Base-by-base conservation (phyloP, 2,113 vertebrate species). In the Xyrauchen texanus region DNA sequence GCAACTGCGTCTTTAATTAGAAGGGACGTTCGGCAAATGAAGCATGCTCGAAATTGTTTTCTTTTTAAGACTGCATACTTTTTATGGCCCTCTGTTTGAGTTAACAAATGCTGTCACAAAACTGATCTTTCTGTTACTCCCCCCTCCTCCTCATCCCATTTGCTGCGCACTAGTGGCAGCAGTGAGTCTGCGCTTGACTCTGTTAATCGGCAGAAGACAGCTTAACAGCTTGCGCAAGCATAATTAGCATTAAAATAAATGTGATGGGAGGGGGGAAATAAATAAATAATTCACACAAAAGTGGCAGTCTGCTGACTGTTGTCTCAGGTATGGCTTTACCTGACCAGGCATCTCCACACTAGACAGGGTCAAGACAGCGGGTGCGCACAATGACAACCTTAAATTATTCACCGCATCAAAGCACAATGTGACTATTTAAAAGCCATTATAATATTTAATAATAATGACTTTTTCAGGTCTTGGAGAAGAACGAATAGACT, bases 391-490 rank as follows among this genome's bases (percentile, higher is more conserved):
- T 53, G 78, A 67, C 72, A 65, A 62, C 61, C 65, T 77, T 93
- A 88, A 94, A 94, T 93, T 86, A 93, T 93, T 93, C 89, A 93
- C 84, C 0, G 72, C 83, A 85, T 86, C 85, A 87, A 91, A 88
- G 87, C 88, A 81, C 86, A 87, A 84, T 16, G 84, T 85, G 87
- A 88, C 91, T 91, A 87, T 82, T 85, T 91, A 91, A 92, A 92
- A 92, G 90, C 91, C 91, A 90, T 92, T 91, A 91, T 91, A 91
- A 91, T 92, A 88, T 91, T 92, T 93, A 91, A 92, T 92, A 90
- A 91, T 91, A 93, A 93, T 92, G 89, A 92, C 90, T 92, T 90
- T 90, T 92, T 86, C 84, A 90, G 88, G 87, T 85, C 80, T 69
- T 12, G 76, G 73, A 63, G 60, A 74, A 16, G 63, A 67, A 57